Evolutionary conservation across 2,888 invertebrate genomes (phyloP).

Genomic region (Coenonympha glycerion): DNA sequence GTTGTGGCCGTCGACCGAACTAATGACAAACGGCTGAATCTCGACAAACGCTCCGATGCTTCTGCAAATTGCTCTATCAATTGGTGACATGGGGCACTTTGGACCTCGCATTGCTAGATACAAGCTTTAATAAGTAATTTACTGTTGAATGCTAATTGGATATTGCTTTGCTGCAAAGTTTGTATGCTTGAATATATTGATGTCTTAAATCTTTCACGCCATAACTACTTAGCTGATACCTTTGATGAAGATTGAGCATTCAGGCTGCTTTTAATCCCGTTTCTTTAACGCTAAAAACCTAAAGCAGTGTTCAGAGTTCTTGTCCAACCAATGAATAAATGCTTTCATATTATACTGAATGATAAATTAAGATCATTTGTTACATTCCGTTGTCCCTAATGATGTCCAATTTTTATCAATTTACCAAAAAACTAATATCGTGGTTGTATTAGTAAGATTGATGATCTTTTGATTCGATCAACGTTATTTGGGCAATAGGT

Average conservation of each 20-base stretch:
- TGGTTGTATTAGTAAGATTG: slow-evolving; percentile 38
- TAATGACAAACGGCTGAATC: slow-evolving; percentile 66
- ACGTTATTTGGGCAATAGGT: slow-evolving; percentile 19
- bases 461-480: slow-evolving; percentile 54
- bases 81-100: slow-evolving; percentile 1
- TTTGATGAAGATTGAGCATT: no score
- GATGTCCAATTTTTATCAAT: slow-evolving; percentile 56
- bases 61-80: slow-evolving; percentile 7
- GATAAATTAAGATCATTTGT: slow-evolving; percentile 9
- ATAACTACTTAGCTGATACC: no score
- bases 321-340: no score
- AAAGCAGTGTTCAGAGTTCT: no score
- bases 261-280: no score
- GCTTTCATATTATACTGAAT: no score
- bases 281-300: no score
- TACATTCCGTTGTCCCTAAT: slow-evolving; percentile 30
- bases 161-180: no score
- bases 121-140: background rate
- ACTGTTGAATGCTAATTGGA: no score
- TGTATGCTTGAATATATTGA: no score
- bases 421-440: slow-evolving; percentile 41
- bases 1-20: slow-evolving; percentile 37
- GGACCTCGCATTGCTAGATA: background rate
- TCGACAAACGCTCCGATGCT: slow-evolving; percentile 30
- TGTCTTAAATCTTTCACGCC: no score